A percentile compares a stretch with the other conserved stretches of the same genome.
These are phyloP conservation scores for Phymanthus crucifer DNA, from an alignment of 92 coral and sea anemone species.

Conservation along the genomic window DNA sequence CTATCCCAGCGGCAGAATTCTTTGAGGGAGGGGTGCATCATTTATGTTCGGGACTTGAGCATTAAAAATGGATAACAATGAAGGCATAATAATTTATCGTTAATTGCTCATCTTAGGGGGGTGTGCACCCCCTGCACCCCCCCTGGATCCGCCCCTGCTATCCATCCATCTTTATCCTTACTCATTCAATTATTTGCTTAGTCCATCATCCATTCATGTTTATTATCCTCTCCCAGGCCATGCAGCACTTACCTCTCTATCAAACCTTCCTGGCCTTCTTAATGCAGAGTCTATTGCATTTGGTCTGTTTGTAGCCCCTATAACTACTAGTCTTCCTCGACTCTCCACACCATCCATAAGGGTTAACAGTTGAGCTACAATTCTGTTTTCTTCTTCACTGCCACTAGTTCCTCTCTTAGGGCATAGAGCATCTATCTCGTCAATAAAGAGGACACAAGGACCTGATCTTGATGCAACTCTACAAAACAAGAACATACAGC, in stretches of 20 bases:
- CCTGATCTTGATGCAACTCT: constrained; percentile 77
- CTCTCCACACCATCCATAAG: constrained; percentile 86
- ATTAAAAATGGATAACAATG: too few species aligned
- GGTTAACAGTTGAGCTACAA: constrained; percentile 88
- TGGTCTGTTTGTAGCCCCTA: constrained; percentile 98
- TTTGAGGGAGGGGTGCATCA: too few species aligned
- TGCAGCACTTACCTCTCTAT: constrained; percentile 72
- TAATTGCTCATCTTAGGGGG: too few species aligned
- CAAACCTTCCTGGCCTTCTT: constrained; percentile 96
- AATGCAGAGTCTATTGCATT: constrained; percentile 95
- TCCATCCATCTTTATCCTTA: too few species aligned
- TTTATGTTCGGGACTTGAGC: too few species aligned
- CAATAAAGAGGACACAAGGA: constrained; percentile 91
- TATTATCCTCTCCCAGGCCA: too few species aligned
- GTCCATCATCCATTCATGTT: too few species aligned
- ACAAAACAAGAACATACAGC: not conserved
- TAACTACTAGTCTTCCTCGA: constrained; percentile 70
- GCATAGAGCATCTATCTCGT: constrained; percentile 95
- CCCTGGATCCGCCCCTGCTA: too few species aligned
- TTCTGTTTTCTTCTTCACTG: constrained; percentile 81
- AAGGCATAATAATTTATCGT: too few species aligned
- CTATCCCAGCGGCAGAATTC: too few species aligned
- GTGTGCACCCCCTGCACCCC: too few species aligned
- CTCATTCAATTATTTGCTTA: too few species aligned
- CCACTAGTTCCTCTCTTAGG: constrained; percentile 87